Evolutionary conservation across 2,113 vertebrate genomes (phyloP).

Genomic region (Copsychus sechellarum): DNA sequence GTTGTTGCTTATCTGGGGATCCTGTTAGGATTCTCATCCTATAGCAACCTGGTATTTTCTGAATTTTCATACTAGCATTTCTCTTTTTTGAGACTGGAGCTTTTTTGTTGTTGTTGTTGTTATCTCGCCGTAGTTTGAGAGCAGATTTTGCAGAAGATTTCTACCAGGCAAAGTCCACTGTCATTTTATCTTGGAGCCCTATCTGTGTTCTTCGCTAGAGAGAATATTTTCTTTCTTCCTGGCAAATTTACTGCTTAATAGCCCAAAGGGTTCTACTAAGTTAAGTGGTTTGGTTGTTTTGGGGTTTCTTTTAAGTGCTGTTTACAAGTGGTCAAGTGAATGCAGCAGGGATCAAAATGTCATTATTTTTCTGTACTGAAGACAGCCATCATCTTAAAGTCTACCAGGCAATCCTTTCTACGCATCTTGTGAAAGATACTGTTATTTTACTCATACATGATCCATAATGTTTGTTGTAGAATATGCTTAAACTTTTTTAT

Average conservation of each 20-base stretch:
- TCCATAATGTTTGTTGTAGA: neutral
- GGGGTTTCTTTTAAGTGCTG: neutral
- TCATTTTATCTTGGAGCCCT: neutral
- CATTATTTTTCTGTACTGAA: neutral
- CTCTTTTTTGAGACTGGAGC: neutral
- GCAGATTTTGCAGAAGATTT: neutral
- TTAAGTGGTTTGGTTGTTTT: neutral
- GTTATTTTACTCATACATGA: neutral
- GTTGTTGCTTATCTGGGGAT: neutral
- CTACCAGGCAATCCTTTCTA: neutral
- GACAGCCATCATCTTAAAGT: neutral
- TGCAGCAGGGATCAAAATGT: neutral
- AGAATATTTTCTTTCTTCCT: neutral
- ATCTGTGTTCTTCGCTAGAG: neutral
- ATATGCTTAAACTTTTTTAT: neutral
- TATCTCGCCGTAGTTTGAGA: neutral
- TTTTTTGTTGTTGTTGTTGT: neutral
- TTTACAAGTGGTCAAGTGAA: neutral
- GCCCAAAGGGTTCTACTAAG: neutral
- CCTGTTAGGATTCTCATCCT: neutral
- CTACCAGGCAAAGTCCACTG: neutral
- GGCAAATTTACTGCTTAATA: neutral
- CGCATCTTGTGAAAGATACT: neutral
- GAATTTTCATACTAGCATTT: neutral
- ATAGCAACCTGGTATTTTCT: neutral